phyloP scores from a whole-genome alignment of 2,113 vertebrate genomes.

The Vulpes vulpes region DNA sequence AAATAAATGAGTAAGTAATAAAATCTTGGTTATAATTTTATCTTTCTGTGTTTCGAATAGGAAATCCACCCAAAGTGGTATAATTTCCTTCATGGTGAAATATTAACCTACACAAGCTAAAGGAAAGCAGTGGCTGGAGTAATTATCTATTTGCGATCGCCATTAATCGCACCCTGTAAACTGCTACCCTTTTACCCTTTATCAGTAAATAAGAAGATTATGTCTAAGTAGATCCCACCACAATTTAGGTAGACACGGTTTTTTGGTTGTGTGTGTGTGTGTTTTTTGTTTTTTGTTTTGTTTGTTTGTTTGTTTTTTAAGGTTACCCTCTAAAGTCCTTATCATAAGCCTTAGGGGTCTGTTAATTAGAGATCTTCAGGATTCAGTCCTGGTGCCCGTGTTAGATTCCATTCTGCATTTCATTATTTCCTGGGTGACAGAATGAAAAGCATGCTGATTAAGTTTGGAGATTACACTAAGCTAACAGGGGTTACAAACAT shows the following conservation, averaged over 20 bases:
- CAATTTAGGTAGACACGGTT: background rate
- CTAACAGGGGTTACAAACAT: slow-evolving; percentile 62
- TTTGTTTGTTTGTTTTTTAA: background rate
- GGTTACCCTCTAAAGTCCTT: background rate
- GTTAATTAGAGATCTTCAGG: background rate
- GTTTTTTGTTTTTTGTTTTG: too few species aligned
- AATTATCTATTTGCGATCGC: background rate
- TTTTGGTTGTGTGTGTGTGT: too few species aligned
- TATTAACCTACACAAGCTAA: background rate
- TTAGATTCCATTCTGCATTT: slow-evolving; percentile 34
- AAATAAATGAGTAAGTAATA: background rate
- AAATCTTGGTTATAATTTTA: slow-evolving; percentile 36
- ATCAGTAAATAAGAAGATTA: background rate
- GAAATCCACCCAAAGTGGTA: background rate
- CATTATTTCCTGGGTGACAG: slow-evolving; percentile 7
- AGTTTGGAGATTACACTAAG: slow-evolving; percentile 63
- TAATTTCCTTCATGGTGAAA: background rate
- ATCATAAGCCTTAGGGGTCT: background rate
- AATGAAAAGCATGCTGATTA: slow-evolving; percentile 63
- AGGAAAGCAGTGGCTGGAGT: background rate
- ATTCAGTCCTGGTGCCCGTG: background rate
- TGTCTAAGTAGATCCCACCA: slow-evolving; percentile 11
- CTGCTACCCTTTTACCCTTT: background rate
- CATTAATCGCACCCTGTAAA: background rate
- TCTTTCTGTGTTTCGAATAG: slow-evolving; percentile 7